Conservation (phyloP, 2,113 vertebrate genomes). For the Psilopsiagon aymara region DNA sequence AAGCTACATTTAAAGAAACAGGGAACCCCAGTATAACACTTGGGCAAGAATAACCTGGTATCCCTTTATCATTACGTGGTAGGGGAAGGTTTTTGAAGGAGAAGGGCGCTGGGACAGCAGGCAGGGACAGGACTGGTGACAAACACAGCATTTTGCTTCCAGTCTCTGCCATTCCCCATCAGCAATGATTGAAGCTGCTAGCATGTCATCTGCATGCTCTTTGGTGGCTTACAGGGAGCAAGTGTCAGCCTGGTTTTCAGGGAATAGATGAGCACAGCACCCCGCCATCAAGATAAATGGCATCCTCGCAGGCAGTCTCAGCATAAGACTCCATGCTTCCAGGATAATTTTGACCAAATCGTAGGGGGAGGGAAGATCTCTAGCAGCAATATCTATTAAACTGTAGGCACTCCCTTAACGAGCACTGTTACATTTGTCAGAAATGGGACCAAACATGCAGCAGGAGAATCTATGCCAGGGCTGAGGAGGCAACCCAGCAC, state of each 20-base stretch:
- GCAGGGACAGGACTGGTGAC: background rate
- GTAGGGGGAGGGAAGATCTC: slow-evolving; percentile 17
- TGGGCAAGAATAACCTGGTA: background rate
- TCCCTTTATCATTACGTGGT: background rate
- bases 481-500: background rate
- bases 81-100: background rate
- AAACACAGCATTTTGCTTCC: slow-evolving; percentile 45
- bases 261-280: slow-evolving; percentile 61
- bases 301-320: slow-evolving; percentile 28
- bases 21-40: background rate
- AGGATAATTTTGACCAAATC: background rate
- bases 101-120: background rate
- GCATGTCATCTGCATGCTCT: slow-evolving; percentile 37
- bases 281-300: slow-evolving; percentile 53
- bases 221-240: slow-evolving; percentile 49
- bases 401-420: background rate
- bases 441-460: background rate
- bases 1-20: background rate
- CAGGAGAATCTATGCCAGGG: background rate
- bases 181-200: slow-evolving; percentile 31
- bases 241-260: slow-evolving; percentile 57
- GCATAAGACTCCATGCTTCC: background rate
- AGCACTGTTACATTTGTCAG: slow-evolving; percentile 6
- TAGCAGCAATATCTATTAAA: slow-evolving; percentile 19
- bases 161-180: slow-evolving; percentile 45